Conservation (phyloP, 2,113 vertebrate genomes). For the Tychaedon coryphoeus region DNA sequence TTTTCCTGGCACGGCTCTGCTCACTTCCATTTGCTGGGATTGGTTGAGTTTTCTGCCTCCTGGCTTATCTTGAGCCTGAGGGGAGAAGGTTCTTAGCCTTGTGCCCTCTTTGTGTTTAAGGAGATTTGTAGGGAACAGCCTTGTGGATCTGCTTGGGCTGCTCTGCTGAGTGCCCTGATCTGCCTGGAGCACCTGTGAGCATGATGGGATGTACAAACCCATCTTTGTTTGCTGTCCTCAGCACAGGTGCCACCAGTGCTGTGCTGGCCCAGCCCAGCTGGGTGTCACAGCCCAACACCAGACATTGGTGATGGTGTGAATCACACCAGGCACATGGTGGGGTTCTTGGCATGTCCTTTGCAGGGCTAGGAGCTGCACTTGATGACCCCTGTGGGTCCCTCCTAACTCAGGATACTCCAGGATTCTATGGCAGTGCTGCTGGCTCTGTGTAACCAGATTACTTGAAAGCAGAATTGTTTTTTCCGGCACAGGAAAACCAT, state of each 20-base stretch:
- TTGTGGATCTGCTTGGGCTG: neutral
- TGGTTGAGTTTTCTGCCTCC: neutral
- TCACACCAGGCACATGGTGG: neutral
- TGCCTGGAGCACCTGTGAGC: neutral
- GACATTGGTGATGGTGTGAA: accelerated
- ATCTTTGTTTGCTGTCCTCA: neutral
- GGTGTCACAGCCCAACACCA: neutral
- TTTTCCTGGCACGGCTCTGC: neutral
- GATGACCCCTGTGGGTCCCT: neutral
- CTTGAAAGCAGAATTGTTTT: neutral
- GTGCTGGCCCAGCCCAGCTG: neutral
- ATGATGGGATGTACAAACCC: neutral
- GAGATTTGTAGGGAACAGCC: neutral
- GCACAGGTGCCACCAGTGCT: neutral
- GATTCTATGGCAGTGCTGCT: accelerated
- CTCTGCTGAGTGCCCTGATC: neutral
- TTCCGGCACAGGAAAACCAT: neutral
- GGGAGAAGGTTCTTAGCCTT: neutral
- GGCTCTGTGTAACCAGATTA: neutral
- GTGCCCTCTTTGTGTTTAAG: neutral
- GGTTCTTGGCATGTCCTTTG: neutral
- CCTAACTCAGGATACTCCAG: neutral
- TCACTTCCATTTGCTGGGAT: accelerated
- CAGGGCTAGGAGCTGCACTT: neutral
- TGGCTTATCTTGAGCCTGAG: neutral